Base-by-base conservation (phyloP, 2,797 vertebrate species). In the Iguana delicatissima region DNA sequence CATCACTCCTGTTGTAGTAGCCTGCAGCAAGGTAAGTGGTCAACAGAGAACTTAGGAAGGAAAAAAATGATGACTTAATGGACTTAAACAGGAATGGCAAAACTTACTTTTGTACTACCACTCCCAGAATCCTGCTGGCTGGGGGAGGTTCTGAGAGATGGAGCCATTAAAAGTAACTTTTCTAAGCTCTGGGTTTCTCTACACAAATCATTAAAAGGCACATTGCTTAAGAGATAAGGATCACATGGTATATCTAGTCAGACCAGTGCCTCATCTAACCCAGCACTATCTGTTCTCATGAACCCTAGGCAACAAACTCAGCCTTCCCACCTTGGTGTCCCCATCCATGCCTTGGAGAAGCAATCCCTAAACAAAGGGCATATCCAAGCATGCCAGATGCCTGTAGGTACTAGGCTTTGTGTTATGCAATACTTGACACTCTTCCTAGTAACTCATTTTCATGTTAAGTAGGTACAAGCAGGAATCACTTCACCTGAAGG, bases 1-100 rank as follows among this genome's bases (percentile, higher is more conserved):
- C 91, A 95, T 91, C 89, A 89, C 95, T 93, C 94, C 94, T 91
- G 95, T 94, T 93, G 95, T 94, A 94, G 35, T 46, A 7, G 89
- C 91, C 89, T 86, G 59, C 89, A 89, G 86, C 1, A 92, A 91
- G 67, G 1, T 0, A 0, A 85, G 42, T 82, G 80, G 76, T 92
- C 93, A 93, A 89, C 87, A 35, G 42, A 79, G 80, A 1, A 0
- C 89, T 80, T 80, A 92, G 26, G 5, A 12, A 85, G 35, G n/a
- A 80, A 85, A 80, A 3, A 50, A 26, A 35, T 69, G 29, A 12
- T 14, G 46, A 55, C 22, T 42, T 79, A 9, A 69, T 84, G 42
- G 59, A n/a, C 35, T 46, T 59, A 55, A 73, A 88, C 32, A 73
- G 29, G 32, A 55, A 55, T 13, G n/a, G 35, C 32, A 69, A 69